A percentile compares a stretch with the other conserved stretches of the same genome.
Evolutionary conservation across 2,797 vertebrate species (phyloP).

Genomic region (Ctenopoma kingsleyae): DNA sequence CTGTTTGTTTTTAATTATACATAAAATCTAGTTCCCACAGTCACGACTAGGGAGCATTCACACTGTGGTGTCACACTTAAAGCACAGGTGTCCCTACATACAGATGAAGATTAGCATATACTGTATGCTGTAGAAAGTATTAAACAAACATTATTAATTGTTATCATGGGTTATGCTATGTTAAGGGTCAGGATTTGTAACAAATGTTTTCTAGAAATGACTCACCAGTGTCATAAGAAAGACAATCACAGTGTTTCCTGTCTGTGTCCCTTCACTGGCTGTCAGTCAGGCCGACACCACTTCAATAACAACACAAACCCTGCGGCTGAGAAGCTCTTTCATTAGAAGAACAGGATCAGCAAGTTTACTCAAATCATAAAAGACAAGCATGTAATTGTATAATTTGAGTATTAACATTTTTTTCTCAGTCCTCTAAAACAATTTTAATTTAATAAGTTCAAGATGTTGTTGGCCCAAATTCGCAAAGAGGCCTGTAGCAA

Average conservation of each 20-base stretch:
- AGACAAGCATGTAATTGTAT: not conserved
- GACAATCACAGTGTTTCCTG: constrained; percentile 20
- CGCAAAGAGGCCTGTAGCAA: not conserved
- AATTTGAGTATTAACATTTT: not conserved
- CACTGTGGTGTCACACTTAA: no score
- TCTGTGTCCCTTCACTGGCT: constrained; percentile 5
- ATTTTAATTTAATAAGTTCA: constrained; percentile 3
- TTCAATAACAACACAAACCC: not conserved
- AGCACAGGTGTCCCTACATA: no score
- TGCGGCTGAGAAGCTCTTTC: not conserved
- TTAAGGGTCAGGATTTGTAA: constrained; percentile 3
- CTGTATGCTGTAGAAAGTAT: not conserved
- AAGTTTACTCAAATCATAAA: not conserved
- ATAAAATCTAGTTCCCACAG: not conserved
- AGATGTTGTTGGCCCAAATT: not conserved
- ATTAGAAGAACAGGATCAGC: not conserved
- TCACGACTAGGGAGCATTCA: not conserved
- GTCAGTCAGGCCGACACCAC: constrained; percentile 22
- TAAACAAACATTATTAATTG: not conserved
- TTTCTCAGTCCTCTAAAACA: not conserved
- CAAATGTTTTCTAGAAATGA: constrained; percentile 18
- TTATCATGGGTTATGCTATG: not conserved
- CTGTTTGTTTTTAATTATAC: not conserved
- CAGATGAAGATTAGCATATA: no score
- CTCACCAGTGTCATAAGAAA: not conserved